phyloP scores from a whole-genome alignment of 2,113 vertebrate species.

The Burhinus bistriatus region DNA sequence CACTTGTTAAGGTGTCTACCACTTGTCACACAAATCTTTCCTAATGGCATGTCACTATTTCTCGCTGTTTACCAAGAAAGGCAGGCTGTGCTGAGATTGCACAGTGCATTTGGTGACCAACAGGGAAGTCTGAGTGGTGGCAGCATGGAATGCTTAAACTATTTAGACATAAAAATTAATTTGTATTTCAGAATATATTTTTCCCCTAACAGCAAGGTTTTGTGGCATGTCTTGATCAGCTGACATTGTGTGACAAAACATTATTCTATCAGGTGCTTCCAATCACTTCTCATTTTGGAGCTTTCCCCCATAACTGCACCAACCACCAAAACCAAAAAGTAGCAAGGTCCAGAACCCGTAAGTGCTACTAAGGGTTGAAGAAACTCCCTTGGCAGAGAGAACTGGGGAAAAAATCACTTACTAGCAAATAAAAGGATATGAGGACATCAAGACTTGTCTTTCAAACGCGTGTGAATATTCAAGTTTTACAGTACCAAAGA shows the following conservation, averaged over 20 bases:
- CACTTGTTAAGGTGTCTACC: not conserved
- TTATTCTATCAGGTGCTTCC: not conserved
- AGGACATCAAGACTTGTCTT: not conserved
- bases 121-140: not conserved
- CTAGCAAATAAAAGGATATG: not conserved
- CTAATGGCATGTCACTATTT: not conserved
- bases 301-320: not conserved
- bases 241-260: not conserved
- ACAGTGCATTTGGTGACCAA: not conserved
- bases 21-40: not conserved
- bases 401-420: fast-evolving
- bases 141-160: not conserved
- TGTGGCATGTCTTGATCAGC: not conserved
- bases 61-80: not conserved
- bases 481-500: not conserved
- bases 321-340: not conserved
- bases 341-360: not conserved
- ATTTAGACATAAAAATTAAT: not conserved
- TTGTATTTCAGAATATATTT: not conserved
- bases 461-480: not conserved
- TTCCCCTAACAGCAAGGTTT: not conserved
- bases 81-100: not conserved
- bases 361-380: not conserved
- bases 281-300: not conserved
- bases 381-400: not conserved